These are phyloP conservation scores for Nasua narica DNA, from an alignment of 2,797 vertebrate genomes.

Conservation along the genomic window DNA sequence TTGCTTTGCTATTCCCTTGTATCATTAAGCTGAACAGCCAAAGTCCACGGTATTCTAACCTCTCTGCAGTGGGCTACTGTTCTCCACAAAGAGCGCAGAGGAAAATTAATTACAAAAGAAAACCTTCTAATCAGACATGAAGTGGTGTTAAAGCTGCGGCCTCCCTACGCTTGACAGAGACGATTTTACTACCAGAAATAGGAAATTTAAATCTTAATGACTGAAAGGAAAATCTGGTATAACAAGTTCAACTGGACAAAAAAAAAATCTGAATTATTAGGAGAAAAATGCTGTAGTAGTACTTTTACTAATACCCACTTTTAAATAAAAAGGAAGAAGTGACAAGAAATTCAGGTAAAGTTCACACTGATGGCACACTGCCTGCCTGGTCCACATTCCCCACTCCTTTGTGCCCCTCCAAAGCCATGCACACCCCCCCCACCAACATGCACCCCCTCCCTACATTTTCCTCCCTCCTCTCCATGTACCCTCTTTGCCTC, in stretches of 20 bases:
- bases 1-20: conserved; percentile 85
- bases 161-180: conserved; percentile 57
- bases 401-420: neutral
- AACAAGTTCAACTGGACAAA: conserved; percentile 32
- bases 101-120: conserved; percentile 82
- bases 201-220: conserved; percentile 63
- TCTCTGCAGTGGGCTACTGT: conserved; percentile 82
- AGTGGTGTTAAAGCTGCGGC: conserved; percentile 68
- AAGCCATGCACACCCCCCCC: neutral
- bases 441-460: neutral
- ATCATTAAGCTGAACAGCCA: conserved; percentile 85
- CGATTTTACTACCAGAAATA: conserved; percentile 70
- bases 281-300: conserved; percentile 25
- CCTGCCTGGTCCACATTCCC: neutral
- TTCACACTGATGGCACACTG: neutral
- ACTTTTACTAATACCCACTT: conserved; percentile 44
- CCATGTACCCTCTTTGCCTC: neutral
- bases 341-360: neutral
- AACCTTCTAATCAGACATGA: conserved; percentile 78
- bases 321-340: conserved; percentile 45
- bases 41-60: conserved; percentile 85
- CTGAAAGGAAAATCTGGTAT: conserved; percentile 46
- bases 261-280: conserved; percentile 55
- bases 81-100: conserved; percentile 78
- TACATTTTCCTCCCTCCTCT: neutral